phyloP scores from a whole-genome alignment of 2,888 invertebrate genomes.

The Reticulitermes lucifugus region DNA sequence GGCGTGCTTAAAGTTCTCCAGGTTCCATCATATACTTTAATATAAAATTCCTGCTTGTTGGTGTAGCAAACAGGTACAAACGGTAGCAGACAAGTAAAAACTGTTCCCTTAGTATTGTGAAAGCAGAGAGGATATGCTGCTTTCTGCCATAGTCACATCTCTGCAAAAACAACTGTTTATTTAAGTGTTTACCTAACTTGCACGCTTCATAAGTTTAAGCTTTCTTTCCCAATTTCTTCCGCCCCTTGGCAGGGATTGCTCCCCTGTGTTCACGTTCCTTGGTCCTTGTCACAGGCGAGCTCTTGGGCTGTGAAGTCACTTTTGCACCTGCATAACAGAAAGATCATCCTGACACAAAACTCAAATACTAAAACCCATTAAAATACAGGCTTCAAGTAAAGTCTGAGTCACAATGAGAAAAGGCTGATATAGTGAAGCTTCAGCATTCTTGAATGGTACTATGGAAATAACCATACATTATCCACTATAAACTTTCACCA shows the following conservation, averaged over 20 bases:
- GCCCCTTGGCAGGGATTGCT: constrained; percentile 46
- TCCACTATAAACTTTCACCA: no score
- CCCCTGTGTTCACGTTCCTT: constrained; percentile 51
- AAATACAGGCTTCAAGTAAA: not conserved
- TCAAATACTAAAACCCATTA: not conserved
- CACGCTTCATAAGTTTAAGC: constrained; percentile 47
- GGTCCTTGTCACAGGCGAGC: constrained; percentile 48
- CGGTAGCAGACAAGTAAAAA: constrained; percentile 36
- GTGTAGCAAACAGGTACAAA: constrained; percentile 46
- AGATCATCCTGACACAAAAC: not conserved
- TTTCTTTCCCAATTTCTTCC: constrained; percentile 54
- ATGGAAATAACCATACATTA: no score
- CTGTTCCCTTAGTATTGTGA: constrained; percentile 47
- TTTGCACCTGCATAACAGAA: constrained; percentile 44
- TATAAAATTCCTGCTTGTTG: constrained; percentile 50
- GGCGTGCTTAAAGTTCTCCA: constrained; percentile 46
- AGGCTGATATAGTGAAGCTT: no score
- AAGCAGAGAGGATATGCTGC: constrained; percentile 43
- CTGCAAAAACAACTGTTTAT: constrained; percentile 8
- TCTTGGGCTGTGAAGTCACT: constrained; percentile 47
- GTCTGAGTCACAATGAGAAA: no score
- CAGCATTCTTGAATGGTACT: no score
- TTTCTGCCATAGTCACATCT: constrained; percentile 32
- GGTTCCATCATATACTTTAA: constrained; percentile 46
- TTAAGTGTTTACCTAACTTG: constrained; percentile 18